Evolutionary conservation across 2,797 vertebrate genomes (phyloP), one percentile per base, ranked within the genome.

Genomic region (Catamblyrhynchus diadema): DNA sequence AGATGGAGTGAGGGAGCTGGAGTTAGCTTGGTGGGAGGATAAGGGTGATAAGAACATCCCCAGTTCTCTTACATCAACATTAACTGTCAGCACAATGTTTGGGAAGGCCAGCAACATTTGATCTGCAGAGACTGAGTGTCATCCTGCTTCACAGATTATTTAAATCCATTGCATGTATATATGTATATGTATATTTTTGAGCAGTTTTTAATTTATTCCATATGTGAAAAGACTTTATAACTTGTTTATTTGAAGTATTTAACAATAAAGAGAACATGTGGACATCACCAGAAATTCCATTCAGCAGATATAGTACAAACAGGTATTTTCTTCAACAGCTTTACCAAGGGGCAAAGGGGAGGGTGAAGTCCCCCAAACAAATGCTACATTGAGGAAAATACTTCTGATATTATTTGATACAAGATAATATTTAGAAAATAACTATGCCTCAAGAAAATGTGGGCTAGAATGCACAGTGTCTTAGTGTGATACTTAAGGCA

Each of bases 401-500:
- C 81, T 95, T 95, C 65, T 94, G 93, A 89, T 96, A 91, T 54
- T 59, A 92, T 84, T 82, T 97, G 77, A 32, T 90, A 92, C 51
- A 89, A 66, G 81, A 90, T 96, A 87, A 56, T 86, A 94, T 86
- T 92, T 70, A 86, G 74, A 81, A 94, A 86, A 86, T 33, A 75
- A 21, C 80, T 83, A 24, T 59, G 66, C 78, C 33, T 95, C 30
- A 60, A 86, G 89, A 81, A 97, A 97, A 95, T 90, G 47, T 92
- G 86, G 86, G n/a, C 32, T 70, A 48, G 82, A 89, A 95, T 66
- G 59, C 67, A 37, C 87, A 61, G 56, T 81, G 41, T 94, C 86
- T 77, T 77, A 32, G 93, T 81, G 42, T 93, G 93, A 97, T 97
- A 97, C 97, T 98, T 95, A 97, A 96, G 95, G 95, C 96, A 67